Base-by-base conservation (phyloP, 2,113 vertebrate species). In the Fregetta grallaria region DNA sequence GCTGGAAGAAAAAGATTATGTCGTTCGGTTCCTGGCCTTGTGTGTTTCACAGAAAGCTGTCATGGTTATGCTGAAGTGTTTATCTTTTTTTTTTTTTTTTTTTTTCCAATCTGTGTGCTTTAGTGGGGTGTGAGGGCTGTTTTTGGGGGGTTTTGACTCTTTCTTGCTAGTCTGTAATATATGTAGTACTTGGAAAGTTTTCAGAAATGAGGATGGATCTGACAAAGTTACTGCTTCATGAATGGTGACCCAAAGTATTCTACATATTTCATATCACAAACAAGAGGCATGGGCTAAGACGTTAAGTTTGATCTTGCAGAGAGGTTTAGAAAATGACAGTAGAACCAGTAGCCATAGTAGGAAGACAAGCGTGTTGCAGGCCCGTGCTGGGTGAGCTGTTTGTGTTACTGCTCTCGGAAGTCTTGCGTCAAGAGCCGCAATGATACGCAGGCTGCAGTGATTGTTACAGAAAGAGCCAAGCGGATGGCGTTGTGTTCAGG, bases 101-200 rank as follows among this genome's bases (percentile, higher is more conserved):
- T 36, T 32, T 29, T 44, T 2, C 2, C 10, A 29, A 4, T 11
- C 34, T 40, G 1, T 1, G 0, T 56, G 13, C 72, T n/a, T 7
- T 9, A 6, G 2, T 15, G 49, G n/a, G 22, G 7, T 9, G 7
- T 6, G 30, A 34, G 44, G 11, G 34, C 45, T 45, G 50, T 10
- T 7, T 3, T 27, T 18, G 44, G 50, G 71, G 65, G 44, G 19
- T 29, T 34, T 40, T 36, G 30, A 7, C 65, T 73, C 42, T 10
- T 19, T 27, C 8, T 6, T 47, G 26, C 15, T 25, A 15, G 21
- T 19, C 38, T 3, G 0, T 5, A 1, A 1, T 3, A 0, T 2
- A 7, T 4, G 58, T n/a, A 26, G 52, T 36, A 20, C 47, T 55
- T 74, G 52, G 22, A 10, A n/a, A 8, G 23, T 12, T 50, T 15